These are phyloP conservation scores for Paradoxurus hermaphroditus DNA, from an alignment of 2,113 vertebrate genomes.

Conservation along the genomic window DNA sequence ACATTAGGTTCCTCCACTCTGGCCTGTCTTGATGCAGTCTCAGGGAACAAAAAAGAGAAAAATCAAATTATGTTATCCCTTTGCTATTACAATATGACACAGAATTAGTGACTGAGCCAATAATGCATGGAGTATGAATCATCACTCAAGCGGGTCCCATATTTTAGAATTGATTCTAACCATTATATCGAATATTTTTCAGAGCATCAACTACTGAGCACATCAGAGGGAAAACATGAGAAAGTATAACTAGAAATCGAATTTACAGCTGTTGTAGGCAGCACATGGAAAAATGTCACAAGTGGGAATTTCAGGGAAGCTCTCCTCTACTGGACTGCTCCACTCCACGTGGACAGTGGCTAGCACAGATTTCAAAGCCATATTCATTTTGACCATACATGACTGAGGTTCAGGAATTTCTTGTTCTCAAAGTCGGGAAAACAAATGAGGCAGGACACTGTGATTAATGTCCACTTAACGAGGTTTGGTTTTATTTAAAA, in stretches of 20 bases:
- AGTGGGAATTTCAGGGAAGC: background rate
- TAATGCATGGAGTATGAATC: background rate
- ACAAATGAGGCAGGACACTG: slow-evolving; percentile 86
- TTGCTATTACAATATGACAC: background rate
- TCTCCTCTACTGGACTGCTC: slow-evolving; percentile 57
- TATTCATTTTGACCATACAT: slow-evolving; percentile 50
- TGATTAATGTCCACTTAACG: slow-evolving; percentile 86
- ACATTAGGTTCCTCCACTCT: background rate
- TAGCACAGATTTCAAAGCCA: slow-evolving; percentile 68
- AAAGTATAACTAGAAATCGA: background rate
- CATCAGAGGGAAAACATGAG: background rate
- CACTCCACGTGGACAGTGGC: slow-evolving; percentile 72
- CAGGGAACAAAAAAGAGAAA: background rate
- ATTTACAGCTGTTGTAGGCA: slow-evolving; percentile 5
- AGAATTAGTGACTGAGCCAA: background rate
- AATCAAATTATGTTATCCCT: background rate
- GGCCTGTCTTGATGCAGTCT: background rate
- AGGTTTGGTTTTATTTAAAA: slow-evolving; percentile 86
- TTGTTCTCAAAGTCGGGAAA: slow-evolving; percentile 76
- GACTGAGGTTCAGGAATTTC: slow-evolving; percentile 65
- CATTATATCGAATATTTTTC: background rate
- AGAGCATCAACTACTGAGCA: background rate
- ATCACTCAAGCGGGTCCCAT: background rate
- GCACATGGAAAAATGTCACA: slow-evolving; percentile 27
- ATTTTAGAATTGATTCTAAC: background rate